Evolutionary conservation across 2,888 invertebrate species (phyloP), one percentile per base, ranked within the genome.

Genomic region (Tenthredo notha): DNA sequence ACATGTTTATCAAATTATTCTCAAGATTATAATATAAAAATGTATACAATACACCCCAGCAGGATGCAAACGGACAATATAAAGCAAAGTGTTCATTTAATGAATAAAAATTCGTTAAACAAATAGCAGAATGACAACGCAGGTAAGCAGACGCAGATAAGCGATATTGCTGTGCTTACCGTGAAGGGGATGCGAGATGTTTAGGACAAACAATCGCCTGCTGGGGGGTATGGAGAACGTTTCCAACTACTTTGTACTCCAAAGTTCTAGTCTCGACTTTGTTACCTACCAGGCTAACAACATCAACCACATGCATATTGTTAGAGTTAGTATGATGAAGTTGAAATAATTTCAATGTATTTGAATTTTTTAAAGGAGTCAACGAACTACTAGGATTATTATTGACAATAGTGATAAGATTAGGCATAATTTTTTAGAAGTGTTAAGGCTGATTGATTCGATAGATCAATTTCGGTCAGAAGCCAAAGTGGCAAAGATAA

Each of bases 241-340:
- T 93, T 87, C 94, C 94, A 87, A 93, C 88, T 88, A 94, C 90
- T 89, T 92, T 92, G 90, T 92, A 94, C 88, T 92, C 91, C 90
- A 93, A 90, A 85, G 91, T 91, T 88, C 91, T 92, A 87, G 88
- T 92, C 90, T 94, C 94, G 90, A 93, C 90, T 85, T 91, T 91
- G 89, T 91, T 91, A 90, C 94, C 94, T 90, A 93, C 89, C 88
- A 93, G 89, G 90, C 93, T 94, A 89, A 67, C 33, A 29, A 67
- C 88, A 91, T 93, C 89, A 91, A 93, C 89, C 86, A 90, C 88
- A 75, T 85, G 85, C 85, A 70, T 65, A 74, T 58, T 37, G 84
- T 85, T 85, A 84, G 50, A 75, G 83, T 47, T 67, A 15, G 67
- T 15, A 67, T 70, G 72, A 18, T 37, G 6, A 84, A 96, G 97